Conservation (phyloP, 2,797 vertebrate species). For the Gymnopithys bicolor region DNA sequence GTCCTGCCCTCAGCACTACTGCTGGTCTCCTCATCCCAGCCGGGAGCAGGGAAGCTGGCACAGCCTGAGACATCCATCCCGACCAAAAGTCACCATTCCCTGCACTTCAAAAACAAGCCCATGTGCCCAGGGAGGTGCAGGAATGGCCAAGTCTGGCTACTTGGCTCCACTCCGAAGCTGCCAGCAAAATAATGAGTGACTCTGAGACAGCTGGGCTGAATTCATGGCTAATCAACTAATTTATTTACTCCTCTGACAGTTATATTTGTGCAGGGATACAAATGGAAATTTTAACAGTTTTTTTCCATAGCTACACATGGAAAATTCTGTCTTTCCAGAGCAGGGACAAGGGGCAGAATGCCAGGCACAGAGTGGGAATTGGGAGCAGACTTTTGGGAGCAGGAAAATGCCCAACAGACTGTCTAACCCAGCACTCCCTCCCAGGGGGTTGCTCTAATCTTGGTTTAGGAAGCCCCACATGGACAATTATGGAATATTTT, state of each 20-base stretch:
- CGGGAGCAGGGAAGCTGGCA: background rate
- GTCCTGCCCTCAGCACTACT: background rate
- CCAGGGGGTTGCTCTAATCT: background rate
- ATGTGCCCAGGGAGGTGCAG: background rate
- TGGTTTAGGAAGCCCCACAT: background rate
- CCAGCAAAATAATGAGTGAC: constrained; percentile 35
- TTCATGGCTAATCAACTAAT: background rate
- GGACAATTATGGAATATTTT: background rate
- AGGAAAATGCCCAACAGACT: background rate
- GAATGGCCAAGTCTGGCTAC: background rate
- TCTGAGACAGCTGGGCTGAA: background rate
- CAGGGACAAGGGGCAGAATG: background rate
- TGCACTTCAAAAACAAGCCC: background rate
- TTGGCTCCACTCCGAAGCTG: background rate
- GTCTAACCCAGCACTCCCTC: background rate
- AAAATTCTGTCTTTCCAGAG: background rate
- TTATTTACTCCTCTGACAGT: constrained; percentile 4
- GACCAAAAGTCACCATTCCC: background rate
- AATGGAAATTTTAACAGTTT: background rate
- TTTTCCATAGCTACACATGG: background rate
- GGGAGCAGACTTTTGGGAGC: background rate
- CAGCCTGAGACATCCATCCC: background rate
- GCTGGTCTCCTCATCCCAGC: background rate
- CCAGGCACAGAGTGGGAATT: background rate
- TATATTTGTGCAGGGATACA: background rate